phyloP scores from a whole-genome alignment of 2,888 invertebrate species.

The Dione juno region DNA sequence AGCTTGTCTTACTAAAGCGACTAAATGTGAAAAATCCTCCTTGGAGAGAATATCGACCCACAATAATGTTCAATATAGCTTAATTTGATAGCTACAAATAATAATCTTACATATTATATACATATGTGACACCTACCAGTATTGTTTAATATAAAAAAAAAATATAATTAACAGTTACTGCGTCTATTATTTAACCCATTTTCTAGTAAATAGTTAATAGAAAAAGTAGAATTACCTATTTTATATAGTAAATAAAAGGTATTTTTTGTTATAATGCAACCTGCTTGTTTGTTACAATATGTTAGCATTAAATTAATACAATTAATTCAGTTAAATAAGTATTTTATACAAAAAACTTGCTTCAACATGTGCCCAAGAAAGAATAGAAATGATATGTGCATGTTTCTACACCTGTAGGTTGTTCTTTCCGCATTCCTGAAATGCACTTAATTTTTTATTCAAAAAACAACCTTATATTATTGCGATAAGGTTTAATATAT shows the following conservation, averaged over 20 bases:
- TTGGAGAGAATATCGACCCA: too few relatives aligned
- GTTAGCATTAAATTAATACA: background rate
- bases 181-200: background rate
- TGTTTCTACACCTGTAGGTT: constrained; percentile 42
- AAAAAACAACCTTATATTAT: constrained; percentile 35
- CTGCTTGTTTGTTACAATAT: background rate
- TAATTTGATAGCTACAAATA: too few relatives aligned
- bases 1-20: too few relatives aligned
- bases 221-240: background rate
- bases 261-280: background rate
- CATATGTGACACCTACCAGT: too few relatives aligned
- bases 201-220: background rate
- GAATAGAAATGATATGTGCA: constrained; percentile 45
- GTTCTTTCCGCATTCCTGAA: constrained; percentile 52
- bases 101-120: too few relatives aligned
- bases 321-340: constrained; percentile 7
- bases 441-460: constrained; percentile 28
- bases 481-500: constrained; percentile 35
- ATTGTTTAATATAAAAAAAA: background rate
- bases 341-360: constrained; percentile 14
- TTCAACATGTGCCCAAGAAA: constrained; percentile 33
- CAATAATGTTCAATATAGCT: too few relatives aligned
- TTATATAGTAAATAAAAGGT: background rate
- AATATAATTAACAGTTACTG: background rate
- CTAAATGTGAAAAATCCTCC: too few relatives aligned